These are phyloP conservation scores for Lamproptera curius DNA, from an alignment of 2,888 invertebrate species.

Conservation along the genomic window DNA sequence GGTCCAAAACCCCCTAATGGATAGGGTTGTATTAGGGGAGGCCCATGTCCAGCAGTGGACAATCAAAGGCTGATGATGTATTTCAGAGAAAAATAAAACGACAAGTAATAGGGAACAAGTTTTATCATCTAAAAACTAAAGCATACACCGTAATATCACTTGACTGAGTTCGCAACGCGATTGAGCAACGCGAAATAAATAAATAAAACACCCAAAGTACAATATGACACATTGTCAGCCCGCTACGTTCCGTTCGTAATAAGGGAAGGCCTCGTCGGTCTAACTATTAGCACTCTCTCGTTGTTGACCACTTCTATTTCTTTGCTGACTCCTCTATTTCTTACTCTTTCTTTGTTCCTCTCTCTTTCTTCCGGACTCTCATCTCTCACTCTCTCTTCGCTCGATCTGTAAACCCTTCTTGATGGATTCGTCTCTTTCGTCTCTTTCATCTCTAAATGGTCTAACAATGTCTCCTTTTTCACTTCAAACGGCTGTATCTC, in stretches of 20 bases:
- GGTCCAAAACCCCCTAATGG: too few species aligned
- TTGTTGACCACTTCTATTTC: constrained; percentile 58
- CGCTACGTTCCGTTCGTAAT: constrained; percentile 48
- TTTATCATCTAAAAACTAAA: constrained; percentile 64
- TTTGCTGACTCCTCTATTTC: constrained; percentile 56
- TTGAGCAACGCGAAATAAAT: constrained; percentile 65
- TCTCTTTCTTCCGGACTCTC: too few species aligned
- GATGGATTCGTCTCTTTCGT: constrained; percentile 44
- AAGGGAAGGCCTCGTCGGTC: constrained; percentile 44
- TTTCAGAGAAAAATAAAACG: constrained; percentile 14
- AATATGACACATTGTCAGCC: constrained; percentile 24
- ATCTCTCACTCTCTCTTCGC: constrained; percentile 48
- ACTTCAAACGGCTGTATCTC: constrained; percentile 47
- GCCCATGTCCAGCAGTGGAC: too few species aligned
- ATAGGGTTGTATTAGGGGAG: too few species aligned
- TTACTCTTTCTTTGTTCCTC: constrained; percentile 24
- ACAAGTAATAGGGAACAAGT: constrained; percentile 48
- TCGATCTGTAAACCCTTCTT: constrained; percentile 62
- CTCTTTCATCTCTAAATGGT: constrained; percentile 46
- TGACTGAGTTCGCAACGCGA: constrained; percentile 64
- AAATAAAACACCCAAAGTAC: constrained; percentile 44
- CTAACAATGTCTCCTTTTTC: constrained; percentile 50
- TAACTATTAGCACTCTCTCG: constrained; percentile 61
- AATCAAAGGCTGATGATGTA: too few species aligned
- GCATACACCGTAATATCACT: constrained; percentile 78